Base-by-base conservation (phyloP, 2,888 invertebrate species). In the Drosophila neotestacea region DNA sequence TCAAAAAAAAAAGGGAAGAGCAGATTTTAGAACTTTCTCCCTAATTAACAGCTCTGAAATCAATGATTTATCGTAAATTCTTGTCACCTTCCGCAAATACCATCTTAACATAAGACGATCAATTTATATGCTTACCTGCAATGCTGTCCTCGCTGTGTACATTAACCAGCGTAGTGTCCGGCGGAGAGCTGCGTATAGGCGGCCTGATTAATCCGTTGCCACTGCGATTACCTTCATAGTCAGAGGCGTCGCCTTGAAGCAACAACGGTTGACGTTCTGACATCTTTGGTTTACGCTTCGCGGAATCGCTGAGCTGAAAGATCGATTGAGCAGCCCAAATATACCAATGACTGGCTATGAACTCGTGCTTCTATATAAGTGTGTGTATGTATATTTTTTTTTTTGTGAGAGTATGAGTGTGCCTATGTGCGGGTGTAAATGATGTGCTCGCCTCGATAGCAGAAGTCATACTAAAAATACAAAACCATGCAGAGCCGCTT, bases 211-310 rank as follows among this genome's bases (percentile, higher is more conserved):
- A 30, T 4, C 58, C 48, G 16, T 85, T 79, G 46, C 85, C 70
- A 10, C 77, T 69, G 9, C 84, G 78, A 39, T 75, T 81, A 6
- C 85, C 85, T 58, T 91, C 91, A 46, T 84, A 82, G 59, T 91
- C 90, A 9, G 86, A 80, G 41, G 81, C 79, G 47, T 91, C 91
- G 38, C 91, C 85, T 62, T 88, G 90, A 30, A 89, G 69, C 61
- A 95, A 93, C 66, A 96, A 93, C 44, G 96, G 96, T 88, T 95
- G 95, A 85, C 95, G 95, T 93, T 96, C 96, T 87, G 95, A 94
- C 94, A 95, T 95, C 90, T 90, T 91, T 59, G 83, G 85, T 28
- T 80, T 86, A 11, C 75, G 84, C 50, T 88, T 81, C 27, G 72
- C 73, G 76, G 73, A 50, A 44, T 76, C 78, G 44, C 48, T 65